phyloP scores from a whole-genome alignment of 1,140 invertebrate species.

The Caenorhabditis latens region DNA sequence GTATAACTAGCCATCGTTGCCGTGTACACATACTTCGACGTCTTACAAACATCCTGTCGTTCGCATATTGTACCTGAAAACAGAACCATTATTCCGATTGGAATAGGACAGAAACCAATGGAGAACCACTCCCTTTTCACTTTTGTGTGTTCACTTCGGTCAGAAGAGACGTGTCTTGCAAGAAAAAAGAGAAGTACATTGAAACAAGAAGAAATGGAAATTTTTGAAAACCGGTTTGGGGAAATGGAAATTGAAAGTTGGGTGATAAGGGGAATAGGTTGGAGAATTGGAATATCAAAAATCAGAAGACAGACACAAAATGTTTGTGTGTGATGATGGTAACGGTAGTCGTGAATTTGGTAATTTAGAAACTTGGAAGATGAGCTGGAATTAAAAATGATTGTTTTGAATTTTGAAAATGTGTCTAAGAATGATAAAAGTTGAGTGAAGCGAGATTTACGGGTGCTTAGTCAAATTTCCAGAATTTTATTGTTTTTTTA shows the following conservation, averaged over 20 bases:
- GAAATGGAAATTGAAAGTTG: background rate
- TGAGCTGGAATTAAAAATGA: no score
- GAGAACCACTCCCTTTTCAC: slow-evolving; percentile 22
- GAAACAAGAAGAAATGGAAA: no score
- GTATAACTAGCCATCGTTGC: slow-evolving; percentile 49
- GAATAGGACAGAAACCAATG: background rate
- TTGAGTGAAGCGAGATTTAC: no score
- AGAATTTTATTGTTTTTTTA: no score
- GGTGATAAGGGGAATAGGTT: slow-evolving; percentile 16
- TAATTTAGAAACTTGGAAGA: no score
- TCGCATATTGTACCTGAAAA: slow-evolving; percentile 43
- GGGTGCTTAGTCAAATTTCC: no score
- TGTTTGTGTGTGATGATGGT: no score
- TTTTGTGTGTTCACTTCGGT: background rate
- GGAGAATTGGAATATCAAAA: background rate
- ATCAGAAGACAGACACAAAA: background rate
- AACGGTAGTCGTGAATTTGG: no score
- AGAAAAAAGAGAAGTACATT: background rate
- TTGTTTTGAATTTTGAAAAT: no score
- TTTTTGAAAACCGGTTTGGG: slow-evolving; percentile 27
- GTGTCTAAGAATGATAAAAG: no score
- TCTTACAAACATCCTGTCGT: slow-evolving; percentile 23
- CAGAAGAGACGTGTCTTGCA: background rate
- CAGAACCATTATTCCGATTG: background rate
- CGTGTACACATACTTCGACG: slow-evolving; percentile 46